Percentiles rank a stretch among this genome's conserved stretches.
These are phyloP conservation scores for Corythornis cristatus DNA, from an alignment of 2,113 vertebrate genomes.

Conservation along the genomic window DNA sequence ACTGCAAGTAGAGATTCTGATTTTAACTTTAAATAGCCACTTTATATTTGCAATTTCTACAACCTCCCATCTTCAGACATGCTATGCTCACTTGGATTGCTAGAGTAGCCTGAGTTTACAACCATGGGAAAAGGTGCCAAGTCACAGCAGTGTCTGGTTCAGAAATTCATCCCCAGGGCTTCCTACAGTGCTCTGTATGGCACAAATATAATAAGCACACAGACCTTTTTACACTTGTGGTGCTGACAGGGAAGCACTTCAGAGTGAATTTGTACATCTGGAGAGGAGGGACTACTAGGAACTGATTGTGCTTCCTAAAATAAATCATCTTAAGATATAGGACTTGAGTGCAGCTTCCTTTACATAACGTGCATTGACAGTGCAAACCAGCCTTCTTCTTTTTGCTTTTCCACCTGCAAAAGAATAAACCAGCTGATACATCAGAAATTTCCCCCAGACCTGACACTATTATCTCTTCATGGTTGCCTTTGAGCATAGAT, in stretches of 20 bases:
- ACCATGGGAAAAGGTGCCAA: background rate
- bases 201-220: background rate
- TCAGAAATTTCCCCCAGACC: background rate
- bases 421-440: background rate
- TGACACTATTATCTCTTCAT: background rate
- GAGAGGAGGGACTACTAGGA: background rate
- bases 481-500: background rate
- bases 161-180: background rate
- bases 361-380: slow-evolving; percentile 80
- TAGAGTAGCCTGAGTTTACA: background rate
- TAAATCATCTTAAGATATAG: background rate
- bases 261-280: background rate
- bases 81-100: background rate
- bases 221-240: background rate
- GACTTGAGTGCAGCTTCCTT: background rate
- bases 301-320: background rate
- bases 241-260: background rate
- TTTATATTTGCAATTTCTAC: background rate
- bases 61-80: background rate
- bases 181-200: background rate
- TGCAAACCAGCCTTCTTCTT: slow-evolving; percentile 87
- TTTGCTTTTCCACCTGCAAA: slow-evolving; percentile 79
- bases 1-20: background rate
- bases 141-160: background rate
- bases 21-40: background rate